A percentile compares a stretch with the other conserved stretches of the same genome.
Evolutionary conservation across 2,888 invertebrate genomes (phyloP).

Genomic region (Cryptosula pallasiana): DNA sequence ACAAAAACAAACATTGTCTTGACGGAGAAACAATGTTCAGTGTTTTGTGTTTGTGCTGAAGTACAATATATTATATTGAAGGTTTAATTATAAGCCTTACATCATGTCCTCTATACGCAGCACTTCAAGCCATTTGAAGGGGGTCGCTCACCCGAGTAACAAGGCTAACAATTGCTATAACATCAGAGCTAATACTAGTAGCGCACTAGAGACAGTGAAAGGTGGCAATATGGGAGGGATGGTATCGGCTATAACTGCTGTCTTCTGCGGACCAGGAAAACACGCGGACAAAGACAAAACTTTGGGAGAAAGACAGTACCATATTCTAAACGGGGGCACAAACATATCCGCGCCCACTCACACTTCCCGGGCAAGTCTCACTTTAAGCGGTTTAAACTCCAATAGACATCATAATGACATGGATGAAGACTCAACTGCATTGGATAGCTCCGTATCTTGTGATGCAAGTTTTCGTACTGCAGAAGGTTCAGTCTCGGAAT

Average conservation of each 20-base stretch:
- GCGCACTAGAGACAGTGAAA: background rate
- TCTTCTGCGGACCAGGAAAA: background rate
- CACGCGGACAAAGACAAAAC: background rate
- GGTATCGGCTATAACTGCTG: conserved; percentile 11
- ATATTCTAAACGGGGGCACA: background rate
- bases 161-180: background rate
- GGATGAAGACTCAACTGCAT: background rate
- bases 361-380: background rate
- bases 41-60: background rate
- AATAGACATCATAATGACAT: too few species aligned
- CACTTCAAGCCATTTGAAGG: background rate
- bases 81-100: background rate
- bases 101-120: background rate
- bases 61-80: background rate
- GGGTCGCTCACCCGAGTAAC: conserved; percentile 1
- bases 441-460: background rate
- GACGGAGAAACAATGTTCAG: conserved; percentile 1
- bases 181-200: background rate
- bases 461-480: background rate
- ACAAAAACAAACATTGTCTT: conserved; percentile 23
- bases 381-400: too few species aligned
- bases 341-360: background rate
- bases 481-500: background rate
- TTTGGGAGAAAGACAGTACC: background rate
- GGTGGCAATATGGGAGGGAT: background rate